phyloP scores from a whole-genome alignment of 2,797 vertebrate species.

The Rhyacichthys aspro region DNA sequence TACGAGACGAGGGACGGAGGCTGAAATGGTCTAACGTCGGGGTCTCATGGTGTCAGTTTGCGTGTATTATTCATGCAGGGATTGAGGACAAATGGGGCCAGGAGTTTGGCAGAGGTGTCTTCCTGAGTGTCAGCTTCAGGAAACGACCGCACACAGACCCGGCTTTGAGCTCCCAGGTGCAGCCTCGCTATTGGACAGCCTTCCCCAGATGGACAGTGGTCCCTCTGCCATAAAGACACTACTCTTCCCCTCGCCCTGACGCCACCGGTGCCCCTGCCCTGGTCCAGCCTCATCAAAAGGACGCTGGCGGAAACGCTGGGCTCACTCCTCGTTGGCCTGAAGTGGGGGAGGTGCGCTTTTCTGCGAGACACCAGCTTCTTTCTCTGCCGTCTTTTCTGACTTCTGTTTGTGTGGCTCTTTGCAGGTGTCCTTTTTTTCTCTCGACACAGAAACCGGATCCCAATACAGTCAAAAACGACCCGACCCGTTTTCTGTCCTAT shows the following conservation, averaged over 20 bases:
- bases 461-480: constrained; percentile 52
- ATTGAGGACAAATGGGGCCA: constrained; percentile 47
- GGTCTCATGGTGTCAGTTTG: constrained; percentile 24
- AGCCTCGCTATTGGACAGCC: constrained; percentile 72
- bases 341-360: constrained; percentile 65
- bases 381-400: constrained; percentile 74
- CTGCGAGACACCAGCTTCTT: constrained; percentile 81
- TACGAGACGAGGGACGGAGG: too few species aligned
- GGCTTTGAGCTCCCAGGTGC: constrained; percentile 84
- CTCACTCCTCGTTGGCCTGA: constrained; percentile 72
- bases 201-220: constrained; percentile 80
- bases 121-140: constrained; percentile 75
- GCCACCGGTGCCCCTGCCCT: constrained; percentile 76
- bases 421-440: constrained; percentile 82
- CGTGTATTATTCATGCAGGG: constrained; percentile 50
- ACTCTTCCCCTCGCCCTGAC: constrained; percentile 75
- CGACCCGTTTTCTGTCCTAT: constrained; percentile 70
- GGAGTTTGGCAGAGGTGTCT: constrained; percentile 75
- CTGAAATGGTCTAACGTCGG: neutral
- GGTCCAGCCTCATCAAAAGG: constrained; percentile 78
- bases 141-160: constrained; percentile 77
- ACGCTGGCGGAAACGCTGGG: constrained; percentile 77
- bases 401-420: constrained; percentile 71
- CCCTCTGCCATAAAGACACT: constrained; percentile 80
- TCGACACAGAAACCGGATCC: constrained; percentile 57